phyloP scores from a whole-genome alignment of 1,140 invertebrate species.

The Conopomorpha cramerella region DNA sequence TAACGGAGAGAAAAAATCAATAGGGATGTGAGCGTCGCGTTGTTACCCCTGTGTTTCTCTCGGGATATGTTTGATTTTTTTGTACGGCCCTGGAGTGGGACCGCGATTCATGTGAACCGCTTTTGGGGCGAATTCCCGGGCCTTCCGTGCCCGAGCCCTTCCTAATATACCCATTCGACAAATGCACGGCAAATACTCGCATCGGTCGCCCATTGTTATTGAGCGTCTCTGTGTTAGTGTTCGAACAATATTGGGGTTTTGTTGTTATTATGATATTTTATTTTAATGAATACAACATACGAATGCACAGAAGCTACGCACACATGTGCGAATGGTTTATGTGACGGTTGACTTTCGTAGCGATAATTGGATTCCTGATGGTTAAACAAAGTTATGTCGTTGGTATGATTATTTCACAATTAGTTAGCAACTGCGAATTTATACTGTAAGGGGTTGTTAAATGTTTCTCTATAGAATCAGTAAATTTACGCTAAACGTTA shows the following conservation, averaged over 20 bases:
- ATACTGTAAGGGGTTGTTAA: too few species aligned
- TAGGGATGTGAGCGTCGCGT: slow-evolving; percentile 51
- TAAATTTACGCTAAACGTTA: too few species aligned
- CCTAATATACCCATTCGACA: slow-evolving; percentile 56
- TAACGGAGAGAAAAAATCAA: slow-evolving; percentile 58
- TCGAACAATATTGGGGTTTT: slow-evolving; percentile 29
- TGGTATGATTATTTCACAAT: too few species aligned
- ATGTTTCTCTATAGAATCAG: too few species aligned
- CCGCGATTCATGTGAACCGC: slow-evolving; percentile 56
- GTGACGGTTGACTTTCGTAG: too few species aligned
- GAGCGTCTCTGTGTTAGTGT: slow-evolving; percentile 35
- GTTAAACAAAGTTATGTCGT: too few species aligned
- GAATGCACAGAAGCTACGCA: too few species aligned
- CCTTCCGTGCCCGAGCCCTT: slow-evolving; percentile 53
- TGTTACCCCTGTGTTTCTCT: slow-evolving; percentile 60
- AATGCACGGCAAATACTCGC: slow-evolving; percentile 56
- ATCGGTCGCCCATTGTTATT: slow-evolving; percentile 46
- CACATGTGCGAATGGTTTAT: too few species aligned
- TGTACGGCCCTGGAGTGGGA: slow-evolving; percentile 52
- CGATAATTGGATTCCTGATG: too few species aligned
- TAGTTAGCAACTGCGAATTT: too few species aligned
- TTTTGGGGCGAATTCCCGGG: slow-evolving; percentile 60
- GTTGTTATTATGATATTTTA: slow-evolving; percentile 20
- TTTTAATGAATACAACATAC: slow-evolving; percentile 19
- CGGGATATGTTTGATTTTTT: slow-evolving; percentile 58